phyloP scores from a whole-genome alignment of 2,797 vertebrate genomes.

The Petrocephalus schoutedeni region DNA sequence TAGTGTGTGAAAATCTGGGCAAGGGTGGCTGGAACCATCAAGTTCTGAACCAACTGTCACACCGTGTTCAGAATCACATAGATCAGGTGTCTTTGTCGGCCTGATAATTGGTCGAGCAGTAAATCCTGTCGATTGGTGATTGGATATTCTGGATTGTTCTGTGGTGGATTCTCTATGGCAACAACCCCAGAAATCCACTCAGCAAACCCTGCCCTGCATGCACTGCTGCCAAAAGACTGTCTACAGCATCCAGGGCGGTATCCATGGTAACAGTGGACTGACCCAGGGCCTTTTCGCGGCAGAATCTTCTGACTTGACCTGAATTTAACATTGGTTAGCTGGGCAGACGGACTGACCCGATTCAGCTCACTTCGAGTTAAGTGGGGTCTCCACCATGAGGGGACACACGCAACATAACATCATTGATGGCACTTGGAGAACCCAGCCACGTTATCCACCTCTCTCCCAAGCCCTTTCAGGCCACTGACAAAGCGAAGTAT shows the following conservation, averaged over 20 bases:
- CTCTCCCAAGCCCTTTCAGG: neutral
- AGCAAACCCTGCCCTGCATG: slow-evolving; percentile 62
- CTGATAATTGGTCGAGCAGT: neutral
- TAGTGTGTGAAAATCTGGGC: neutral
- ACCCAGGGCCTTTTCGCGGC: slow-evolving; percentile 50
- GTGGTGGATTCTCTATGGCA: slow-evolving; percentile 56
- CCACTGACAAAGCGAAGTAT: neutral
- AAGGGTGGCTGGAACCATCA: neutral
- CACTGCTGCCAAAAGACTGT: slow-evolving; percentile 56
- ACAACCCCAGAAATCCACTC: slow-evolving; percentile 56
- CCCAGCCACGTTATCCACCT: neutral
- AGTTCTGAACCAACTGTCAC: neutral
- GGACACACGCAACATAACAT: neutral
- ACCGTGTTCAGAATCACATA: neutral
- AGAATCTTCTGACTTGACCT: slow-evolving; percentile 63
- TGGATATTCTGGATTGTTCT: slow-evolving; percentile 48
- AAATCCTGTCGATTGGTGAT: slow-evolving; percentile 34
- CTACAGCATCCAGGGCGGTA: slow-evolving; percentile 64
- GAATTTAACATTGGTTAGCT: slow-evolving; percentile 48
- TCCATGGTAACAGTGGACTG: slow-evolving; percentile 61
- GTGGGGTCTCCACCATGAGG: neutral
- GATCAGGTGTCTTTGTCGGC: neutral
- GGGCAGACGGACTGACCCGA: slow-evolving; percentile 47
- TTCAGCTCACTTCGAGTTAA: slow-evolving; percentile 40
- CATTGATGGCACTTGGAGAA: neutral